Percentiles rank a stretch among this genome's conserved stretches.
These are phyloP conservation scores for Aphelenchoides fujianensis DNA, from an alignment of 1,140 invertebrate species.

Conservation along the genomic window DNA sequence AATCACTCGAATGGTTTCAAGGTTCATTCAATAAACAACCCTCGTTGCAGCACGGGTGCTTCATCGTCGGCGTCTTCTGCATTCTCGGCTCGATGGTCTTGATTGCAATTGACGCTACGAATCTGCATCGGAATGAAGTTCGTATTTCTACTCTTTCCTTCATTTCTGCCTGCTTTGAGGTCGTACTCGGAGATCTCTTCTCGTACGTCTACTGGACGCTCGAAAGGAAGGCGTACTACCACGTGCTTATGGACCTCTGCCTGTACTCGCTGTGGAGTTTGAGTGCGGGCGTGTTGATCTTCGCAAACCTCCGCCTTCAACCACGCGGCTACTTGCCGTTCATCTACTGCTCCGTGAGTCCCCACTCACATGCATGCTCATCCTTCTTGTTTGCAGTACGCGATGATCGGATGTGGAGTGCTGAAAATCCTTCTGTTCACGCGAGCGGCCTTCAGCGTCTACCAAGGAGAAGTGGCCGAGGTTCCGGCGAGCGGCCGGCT, in stretches of 20 bases:
- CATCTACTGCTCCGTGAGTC: conserved; percentile 6
- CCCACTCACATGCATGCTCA: no score
- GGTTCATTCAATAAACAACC: background rate
- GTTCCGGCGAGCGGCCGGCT: background rate
- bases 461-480: background rate
- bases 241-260: background rate
- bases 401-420: background rate
- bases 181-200: background rate
- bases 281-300: background rate
- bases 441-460: background rate
- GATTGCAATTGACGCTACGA: background rate
- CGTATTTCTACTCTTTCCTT: background rate
- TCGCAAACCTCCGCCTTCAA: background rate
- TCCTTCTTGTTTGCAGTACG: background rate
- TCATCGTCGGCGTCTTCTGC: background rate
- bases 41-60: background rate
- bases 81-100: background rate
- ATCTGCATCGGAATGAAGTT: background rate
- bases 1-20: no score
- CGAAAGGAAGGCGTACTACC: background rate
- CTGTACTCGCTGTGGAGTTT: background rate
- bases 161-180: no score
- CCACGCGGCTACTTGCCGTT: background rate
- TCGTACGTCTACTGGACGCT: conserved; percentile 4
- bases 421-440: background rate